phyloP scores from a whole-genome alignment of 2,888 invertebrate species.

The Plebejus argus region DNA sequence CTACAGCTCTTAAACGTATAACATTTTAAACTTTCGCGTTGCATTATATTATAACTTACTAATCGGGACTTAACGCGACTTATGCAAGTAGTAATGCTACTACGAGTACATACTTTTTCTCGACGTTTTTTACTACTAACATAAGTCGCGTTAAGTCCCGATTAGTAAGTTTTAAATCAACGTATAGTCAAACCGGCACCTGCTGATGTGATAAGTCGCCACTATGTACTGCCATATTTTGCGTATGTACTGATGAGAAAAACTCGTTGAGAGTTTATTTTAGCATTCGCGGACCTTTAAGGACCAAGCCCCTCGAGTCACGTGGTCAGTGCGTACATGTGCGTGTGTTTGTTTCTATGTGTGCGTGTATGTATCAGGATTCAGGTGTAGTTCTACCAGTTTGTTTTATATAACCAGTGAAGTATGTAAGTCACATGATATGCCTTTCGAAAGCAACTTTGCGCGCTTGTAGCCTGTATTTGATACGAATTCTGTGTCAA shows the following conservation, averaged over 20 bases:
- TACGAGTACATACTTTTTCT: no score
- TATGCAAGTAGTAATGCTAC: no score
- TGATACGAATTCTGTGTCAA: not conserved
- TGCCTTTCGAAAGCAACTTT: slow-evolving; percentile 6
- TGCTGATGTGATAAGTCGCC: not conserved
- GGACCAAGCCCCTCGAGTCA: not conserved
- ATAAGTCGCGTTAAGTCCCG: no score
- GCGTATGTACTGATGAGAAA: not conserved
- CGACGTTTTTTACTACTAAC: no score
- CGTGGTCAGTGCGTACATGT: not conserved
- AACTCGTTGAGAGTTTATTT: not conserved
- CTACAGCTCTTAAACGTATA: not conserved
- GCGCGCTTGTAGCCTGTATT: not conserved
- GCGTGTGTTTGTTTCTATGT: not conserved
- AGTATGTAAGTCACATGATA: slow-evolving; percentile 9
- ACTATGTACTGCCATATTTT: not conserved
- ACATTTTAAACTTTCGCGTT: no score
- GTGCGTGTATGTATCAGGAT: not conserved
- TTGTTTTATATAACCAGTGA: slow-evolving; percentile 12
- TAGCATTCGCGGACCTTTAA: slow-evolving; percentile 1
- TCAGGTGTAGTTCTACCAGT: slow-evolving; percentile 7
- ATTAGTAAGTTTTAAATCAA: no score
- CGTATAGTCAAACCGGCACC: not conserved
- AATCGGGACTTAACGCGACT: no score
- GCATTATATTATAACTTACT: no score